phyloP scores from a whole-genome alignment of 2,113 vertebrate species.

The Naja naja region DNA sequence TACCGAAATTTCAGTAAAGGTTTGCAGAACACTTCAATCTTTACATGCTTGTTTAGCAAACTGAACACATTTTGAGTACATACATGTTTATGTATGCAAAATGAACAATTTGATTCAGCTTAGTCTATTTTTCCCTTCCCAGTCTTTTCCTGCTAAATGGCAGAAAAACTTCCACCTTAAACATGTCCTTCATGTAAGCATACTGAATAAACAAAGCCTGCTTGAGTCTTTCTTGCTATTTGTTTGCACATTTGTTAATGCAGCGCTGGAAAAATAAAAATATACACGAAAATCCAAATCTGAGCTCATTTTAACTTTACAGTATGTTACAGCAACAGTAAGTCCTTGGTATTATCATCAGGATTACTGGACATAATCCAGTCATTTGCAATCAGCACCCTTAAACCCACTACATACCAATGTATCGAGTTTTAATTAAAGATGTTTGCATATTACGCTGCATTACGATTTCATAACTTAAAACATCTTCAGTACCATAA shows the following conservation, averaged over 20 bases:
- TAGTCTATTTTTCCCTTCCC: background rate
- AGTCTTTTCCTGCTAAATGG: background rate
- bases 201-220: background rate
- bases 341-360: background rate
- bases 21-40: background rate
- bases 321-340: background rate
- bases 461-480: accelerated
- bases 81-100: background rate
- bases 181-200: background rate
- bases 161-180: background rate
- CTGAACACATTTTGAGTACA: background rate
- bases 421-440: background rate
- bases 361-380: background rate
- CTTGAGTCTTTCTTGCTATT: background rate
- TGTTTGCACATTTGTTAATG: background rate
- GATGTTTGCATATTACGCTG: background rate
- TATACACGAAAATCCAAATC: no score
- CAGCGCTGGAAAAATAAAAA: background rate
- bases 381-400: background rate
- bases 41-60: background rate
- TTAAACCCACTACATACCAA: background rate
- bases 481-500: background rate
- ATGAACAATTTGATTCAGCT: background rate
- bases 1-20: background rate
- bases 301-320: background rate